Percentiles rank a stretch among this genome's conserved stretches.
These are phyloP conservation scores for Polydrusus cervinus DNA, from an alignment of 2,888 invertebrate genomes.

Conservation along the genomic window DNA sequence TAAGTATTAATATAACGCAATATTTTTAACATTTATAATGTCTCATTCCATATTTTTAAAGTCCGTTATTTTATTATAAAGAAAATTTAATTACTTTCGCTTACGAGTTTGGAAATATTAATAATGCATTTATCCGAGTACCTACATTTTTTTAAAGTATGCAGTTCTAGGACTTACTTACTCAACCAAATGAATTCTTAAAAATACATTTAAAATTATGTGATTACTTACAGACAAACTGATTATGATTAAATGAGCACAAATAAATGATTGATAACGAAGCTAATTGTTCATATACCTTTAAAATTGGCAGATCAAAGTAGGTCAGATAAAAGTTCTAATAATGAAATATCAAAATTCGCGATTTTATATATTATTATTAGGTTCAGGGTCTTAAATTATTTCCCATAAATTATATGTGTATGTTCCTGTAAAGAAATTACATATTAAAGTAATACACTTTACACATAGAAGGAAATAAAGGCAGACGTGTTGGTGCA, in stretches of 20 bases:
- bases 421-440: no score
- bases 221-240: no score
- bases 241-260: background rate
- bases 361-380: background rate
- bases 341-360: background rate
- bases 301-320: constrained; percentile 11
- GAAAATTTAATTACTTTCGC: no score
- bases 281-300: constrained; percentile 13
- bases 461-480: no score
- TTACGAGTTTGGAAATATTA: no score
- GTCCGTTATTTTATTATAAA: no score
- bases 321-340: constrained; percentile 24
- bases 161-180: background rate
- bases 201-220: constrained; percentile 1
- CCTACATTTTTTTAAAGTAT: background rate
- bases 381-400: background rate
- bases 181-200: background rate
- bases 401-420: background rate
- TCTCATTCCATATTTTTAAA: no score
- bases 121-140: no score
- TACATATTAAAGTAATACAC: no score
- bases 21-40: no score
- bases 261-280: constrained; percentile 9
- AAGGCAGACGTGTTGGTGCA: no score
- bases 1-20: no score